Percentiles rank a stretch among this genome's conserved stretches.
Conservation (phyloP, 2,888 invertebrate species). For the Cantharis nigra region DNA sequence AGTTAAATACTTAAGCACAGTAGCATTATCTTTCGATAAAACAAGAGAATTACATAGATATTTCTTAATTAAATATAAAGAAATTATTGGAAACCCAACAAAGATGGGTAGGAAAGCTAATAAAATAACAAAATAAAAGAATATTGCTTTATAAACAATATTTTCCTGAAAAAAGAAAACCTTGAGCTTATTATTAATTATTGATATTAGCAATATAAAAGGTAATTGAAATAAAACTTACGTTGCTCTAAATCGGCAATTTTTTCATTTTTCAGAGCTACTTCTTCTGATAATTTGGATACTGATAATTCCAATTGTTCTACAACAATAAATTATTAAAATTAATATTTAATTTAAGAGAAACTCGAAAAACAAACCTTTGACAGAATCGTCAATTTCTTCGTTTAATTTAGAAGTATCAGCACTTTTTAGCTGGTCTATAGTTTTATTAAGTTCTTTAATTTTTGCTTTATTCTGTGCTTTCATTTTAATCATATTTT, state of each 20-base stretch:
- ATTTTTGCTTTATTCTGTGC: constrained; percentile 72
- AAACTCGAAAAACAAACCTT: constrained; percentile 56
- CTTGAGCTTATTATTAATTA: too few species aligned
- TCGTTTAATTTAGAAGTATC: constrained; percentile 71
- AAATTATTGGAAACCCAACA: too few species aligned
- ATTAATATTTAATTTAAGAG: neutral
- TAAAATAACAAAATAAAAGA: too few species aligned
- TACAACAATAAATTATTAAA: neutral
- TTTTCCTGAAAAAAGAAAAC: too few species aligned
- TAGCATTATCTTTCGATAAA: too few species aligned
- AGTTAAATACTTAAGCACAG: too few species aligned
- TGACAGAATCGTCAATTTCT: constrained; percentile 76
- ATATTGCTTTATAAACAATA: too few species aligned
- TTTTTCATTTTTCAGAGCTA: neutral
- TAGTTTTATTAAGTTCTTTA: constrained; percentile 77
- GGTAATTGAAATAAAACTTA: constrained; percentile 32
- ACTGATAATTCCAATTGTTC: neutral
- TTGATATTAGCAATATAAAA: too few species aligned
- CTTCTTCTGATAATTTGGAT: neutral
- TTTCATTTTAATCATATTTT: constrained; percentile 76
- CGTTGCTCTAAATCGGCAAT: constrained; percentile 40
- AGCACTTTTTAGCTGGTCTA: constrained; percentile 67
- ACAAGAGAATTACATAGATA: too few species aligned
- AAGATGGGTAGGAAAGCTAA: too few species aligned
- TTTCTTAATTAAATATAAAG: too few species aligned